Evolutionary conservation across 2,113 vertebrate species (phyloP).

Genomic region (Ictalurus furcatus): DNA sequence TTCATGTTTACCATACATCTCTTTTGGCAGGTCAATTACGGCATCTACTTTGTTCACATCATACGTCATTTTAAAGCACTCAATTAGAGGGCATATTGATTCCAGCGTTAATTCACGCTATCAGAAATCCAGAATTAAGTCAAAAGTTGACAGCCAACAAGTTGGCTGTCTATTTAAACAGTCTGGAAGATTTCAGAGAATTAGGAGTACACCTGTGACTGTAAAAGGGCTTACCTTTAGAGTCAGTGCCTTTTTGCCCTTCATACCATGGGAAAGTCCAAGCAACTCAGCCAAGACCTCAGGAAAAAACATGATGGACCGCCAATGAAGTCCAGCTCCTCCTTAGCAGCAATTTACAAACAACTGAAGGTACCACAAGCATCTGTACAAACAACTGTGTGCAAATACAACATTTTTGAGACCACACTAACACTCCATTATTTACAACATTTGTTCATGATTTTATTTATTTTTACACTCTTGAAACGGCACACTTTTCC

Average conservation of each 20-base stretch:
- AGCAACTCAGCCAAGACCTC: neutral
- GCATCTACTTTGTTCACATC: neutral
- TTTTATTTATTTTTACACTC: neutral
- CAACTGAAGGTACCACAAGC: neutral
- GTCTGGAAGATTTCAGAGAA: neutral
- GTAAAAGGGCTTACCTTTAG: neutral
- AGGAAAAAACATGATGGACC: neutral
- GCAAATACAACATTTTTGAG: neutral
- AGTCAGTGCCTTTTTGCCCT: neutral
- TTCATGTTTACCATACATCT: neutral
- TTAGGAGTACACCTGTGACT: neutral
- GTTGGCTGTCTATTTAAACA: neutral
- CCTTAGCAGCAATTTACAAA: neutral
- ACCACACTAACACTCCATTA: neutral
- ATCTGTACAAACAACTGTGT: neutral
- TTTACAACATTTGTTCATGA: neutral
- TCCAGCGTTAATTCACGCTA: neutral
- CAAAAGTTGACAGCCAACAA: neutral
- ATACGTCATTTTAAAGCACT: neutral
- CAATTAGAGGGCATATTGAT: neutral
- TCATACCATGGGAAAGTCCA: neutral
- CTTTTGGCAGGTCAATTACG: neutral
- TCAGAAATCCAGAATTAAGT: neutral
- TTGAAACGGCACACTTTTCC: too few species aligned
- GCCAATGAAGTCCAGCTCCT: neutral